Conservation (phyloP, 2,797 vertebrate genomes). For the Muscicapa striata region DNA sequence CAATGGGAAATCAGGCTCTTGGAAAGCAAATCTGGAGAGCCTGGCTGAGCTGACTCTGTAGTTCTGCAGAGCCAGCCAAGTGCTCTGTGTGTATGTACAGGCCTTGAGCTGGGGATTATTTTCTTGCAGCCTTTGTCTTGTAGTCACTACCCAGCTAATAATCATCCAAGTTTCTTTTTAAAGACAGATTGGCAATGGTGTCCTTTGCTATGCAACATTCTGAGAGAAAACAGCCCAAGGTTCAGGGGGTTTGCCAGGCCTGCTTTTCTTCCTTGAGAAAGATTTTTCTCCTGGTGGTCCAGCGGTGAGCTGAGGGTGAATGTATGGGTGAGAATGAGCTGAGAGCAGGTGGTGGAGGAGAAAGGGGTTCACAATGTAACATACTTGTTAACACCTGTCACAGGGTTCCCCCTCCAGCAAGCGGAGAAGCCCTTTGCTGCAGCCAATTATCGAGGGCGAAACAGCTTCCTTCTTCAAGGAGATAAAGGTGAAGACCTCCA, state of each 20-base stretch:
- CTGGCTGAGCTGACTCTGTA: background rate
- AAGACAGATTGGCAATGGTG: background rate
- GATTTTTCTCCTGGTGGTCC: background rate
- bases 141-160: background rate
- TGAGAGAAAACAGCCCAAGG: background rate
- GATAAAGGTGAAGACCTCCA: conserved; percentile 91
- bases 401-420: conserved; percentile 99
- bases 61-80: background rate
- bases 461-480: conserved; percentile 99
- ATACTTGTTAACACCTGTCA: conserved; percentile 85
- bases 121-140: background rate
- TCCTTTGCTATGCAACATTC: background rate
- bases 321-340: conserved; percentile 51
- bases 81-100: background rate
- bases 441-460: conserved; percentile 99
- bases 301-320: background rate
- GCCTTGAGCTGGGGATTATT: background rate
- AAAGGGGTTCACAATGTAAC: conserved; percentile 70
- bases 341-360: conserved; percentile 47
- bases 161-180: background rate
- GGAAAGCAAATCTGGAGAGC: background rate
- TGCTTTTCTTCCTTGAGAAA: background rate
- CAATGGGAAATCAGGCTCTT: background rate
- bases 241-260: background rate
- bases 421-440: conserved; percentile 96